A percentile compares a stretch with the other conserved stretches of the same genome.
phyloP scores from a whole-genome alignment of 2,113 vertebrate species.

The Corythornis cristatus region DNA sequence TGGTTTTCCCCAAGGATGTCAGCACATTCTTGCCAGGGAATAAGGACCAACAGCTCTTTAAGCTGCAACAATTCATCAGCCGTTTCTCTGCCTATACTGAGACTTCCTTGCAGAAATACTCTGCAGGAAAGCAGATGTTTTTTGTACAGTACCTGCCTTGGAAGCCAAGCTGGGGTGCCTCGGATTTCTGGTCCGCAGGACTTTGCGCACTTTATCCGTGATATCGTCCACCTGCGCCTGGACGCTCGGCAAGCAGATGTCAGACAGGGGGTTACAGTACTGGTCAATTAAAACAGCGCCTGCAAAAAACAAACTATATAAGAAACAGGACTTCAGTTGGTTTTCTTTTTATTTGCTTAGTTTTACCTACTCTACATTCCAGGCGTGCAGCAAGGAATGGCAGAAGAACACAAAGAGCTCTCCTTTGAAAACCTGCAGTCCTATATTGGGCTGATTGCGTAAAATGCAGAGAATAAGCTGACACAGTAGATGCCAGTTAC shows the following conservation, averaged over 20 bases:
- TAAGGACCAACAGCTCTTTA: background rate
- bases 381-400: background rate
- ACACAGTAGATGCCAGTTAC: background rate
- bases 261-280: constrained; percentile 94
- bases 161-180: constrained; percentile 88
- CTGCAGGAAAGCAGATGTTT: background rate
- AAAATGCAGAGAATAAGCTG: background rate
- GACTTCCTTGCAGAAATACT: background rate
- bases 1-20: background rate
- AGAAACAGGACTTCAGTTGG: constrained; percentile 37
- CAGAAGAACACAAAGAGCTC: background rate
- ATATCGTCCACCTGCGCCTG: constrained; percentile 88
- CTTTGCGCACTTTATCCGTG: constrained; percentile 87
- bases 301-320: constrained; percentile 61
- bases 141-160: constrained; percentile 76
- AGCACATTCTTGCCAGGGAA: background rate
- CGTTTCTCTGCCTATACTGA: background rate
- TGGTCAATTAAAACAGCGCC: constrained; percentile 94
- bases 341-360: background rate
- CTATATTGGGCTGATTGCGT: background rate
- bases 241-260: constrained; percentile 84
- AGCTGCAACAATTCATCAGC: background rate
- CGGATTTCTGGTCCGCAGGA: constrained; percentile 83
- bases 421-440: background rate
- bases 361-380: background rate